These are phyloP conservation scores for Tragelaphus scriptus DNA, from an alignment of 2,113 vertebrate genomes.

Conservation along the genomic window DNA sequence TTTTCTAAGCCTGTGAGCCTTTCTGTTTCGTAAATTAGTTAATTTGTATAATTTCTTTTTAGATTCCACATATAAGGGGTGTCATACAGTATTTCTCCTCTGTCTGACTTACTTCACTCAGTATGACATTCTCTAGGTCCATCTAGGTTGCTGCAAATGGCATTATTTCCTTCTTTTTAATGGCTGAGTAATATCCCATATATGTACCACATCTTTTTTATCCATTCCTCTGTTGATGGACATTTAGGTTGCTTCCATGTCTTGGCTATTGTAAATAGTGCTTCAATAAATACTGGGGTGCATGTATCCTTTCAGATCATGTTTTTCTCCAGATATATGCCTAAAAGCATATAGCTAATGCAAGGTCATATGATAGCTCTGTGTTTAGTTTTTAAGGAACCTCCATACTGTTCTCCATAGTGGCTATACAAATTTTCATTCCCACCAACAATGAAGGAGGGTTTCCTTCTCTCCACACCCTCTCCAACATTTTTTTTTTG, in stretches of 20 bases:
- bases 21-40: neutral
- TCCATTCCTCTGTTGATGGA: neutral
- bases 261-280: neutral
- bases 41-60: neutral
- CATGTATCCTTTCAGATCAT: neutral
- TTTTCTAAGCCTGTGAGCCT: neutral
- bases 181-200: neutral
- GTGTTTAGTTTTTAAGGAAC: neutral
- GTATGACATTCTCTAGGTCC: neutral
- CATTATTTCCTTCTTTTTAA: neutral
- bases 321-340: neutral
- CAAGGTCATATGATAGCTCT: neutral
- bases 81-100: neutral
- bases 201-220: neutral
- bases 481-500: neutral
- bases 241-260: neutral
- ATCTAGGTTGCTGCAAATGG: neutral
- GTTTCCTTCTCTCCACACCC: neutral
- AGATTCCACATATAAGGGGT: neutral
- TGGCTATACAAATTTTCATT: neutral
- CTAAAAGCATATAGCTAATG: neutral
- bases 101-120: neutral
- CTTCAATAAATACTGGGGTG: neutral
- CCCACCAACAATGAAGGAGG: neutral
- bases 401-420: neutral